phyloP scores from a whole-genome alignment of 1,140 invertebrate species.

The Hermatobates lingyangjiaoensis region DNA sequence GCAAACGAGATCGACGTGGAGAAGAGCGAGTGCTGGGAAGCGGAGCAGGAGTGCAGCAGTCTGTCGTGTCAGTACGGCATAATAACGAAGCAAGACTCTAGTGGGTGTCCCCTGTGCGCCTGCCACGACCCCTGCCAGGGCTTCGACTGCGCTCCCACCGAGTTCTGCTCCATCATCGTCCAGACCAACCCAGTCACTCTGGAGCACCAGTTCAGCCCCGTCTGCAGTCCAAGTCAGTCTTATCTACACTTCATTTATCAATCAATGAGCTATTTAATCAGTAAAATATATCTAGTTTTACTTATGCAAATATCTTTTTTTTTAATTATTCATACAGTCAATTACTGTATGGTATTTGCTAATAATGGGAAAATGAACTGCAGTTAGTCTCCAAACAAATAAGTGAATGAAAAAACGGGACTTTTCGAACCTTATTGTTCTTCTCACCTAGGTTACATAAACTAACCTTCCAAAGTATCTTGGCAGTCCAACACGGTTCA shows the following conservation, averaged over 20 bases:
- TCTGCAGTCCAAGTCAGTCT: conserved; percentile 41
- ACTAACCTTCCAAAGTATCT: too few relatives aligned
- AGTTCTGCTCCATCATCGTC: conserved; percentile 42
- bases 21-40: conserved; percentile 30
- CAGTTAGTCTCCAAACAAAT: too few relatives aligned
- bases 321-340: too few relatives aligned
- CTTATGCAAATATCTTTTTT: too few relatives aligned
- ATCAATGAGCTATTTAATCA: too few relatives aligned
- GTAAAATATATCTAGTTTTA: too few relatives aligned
- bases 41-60: conserved; percentile 32
- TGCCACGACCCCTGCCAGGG: conserved; percentile 56
- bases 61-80: conserved; percentile 56
- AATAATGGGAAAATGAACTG: too few relatives aligned
- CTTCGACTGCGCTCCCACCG: conserved; percentile 34
- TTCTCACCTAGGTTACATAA: too few relatives aligned
- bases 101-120: conserved; percentile 48
- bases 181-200: conserved; percentile 24
- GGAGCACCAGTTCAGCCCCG: conserved; percentile 27
- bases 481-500: too few relatives aligned
- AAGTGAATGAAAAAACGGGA: too few relatives aligned
- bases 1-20: conserved; percentile 23
- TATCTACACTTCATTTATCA: neutral
- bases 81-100: conserved; percentile 41
- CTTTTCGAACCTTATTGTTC: too few relatives aligned
- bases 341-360: too few relatives aligned